Conservation (phyloP, 2,113 vertebrate genomes). For the Puma concolor region DNA sequence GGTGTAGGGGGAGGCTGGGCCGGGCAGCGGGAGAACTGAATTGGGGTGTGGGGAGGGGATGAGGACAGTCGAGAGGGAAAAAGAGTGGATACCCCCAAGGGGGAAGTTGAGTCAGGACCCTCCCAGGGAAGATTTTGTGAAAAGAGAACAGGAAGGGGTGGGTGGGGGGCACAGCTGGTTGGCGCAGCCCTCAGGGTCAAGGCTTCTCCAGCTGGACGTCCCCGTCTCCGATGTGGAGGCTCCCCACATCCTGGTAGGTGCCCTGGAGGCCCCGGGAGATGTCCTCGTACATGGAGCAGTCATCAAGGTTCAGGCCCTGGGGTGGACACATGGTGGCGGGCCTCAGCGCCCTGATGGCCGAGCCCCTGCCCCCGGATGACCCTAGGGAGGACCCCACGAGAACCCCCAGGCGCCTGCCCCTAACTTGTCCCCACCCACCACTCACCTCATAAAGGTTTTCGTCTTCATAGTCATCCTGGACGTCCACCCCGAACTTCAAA, state of each 20-base stretch:
- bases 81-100: neutral
- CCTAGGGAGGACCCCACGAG: neutral
- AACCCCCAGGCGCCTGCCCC: fast-evolving
- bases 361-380: neutral
- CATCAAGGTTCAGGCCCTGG: slow-evolving; percentile 83
- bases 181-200: neutral
- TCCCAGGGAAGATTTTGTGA: neutral
- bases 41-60: neutral
- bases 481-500: slow-evolving; percentile 65
- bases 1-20: neutral
- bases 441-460: slow-evolving; percentile 83
- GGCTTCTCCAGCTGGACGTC: slow-evolving; percentile 85
- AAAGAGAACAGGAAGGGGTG: neutral
- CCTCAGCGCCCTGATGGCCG: neutral
- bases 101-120: neutral
- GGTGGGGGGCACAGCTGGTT: neutral
- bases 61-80: neutral
- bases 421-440: neutral
- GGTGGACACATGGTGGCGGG: neutral
- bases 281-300: slow-evolving; percentile 86
- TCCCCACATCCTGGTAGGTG: slow-evolving; percentile 85
- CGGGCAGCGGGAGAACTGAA: neutral
- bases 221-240: slow-evolving; percentile 75
- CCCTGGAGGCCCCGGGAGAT: slow-evolving; percentile 84
- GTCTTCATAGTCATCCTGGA: slow-evolving; percentile 75